Evolutionary conservation across 2,888 invertebrate species (phyloP).

Genomic region (Tipula confusa): DNA sequence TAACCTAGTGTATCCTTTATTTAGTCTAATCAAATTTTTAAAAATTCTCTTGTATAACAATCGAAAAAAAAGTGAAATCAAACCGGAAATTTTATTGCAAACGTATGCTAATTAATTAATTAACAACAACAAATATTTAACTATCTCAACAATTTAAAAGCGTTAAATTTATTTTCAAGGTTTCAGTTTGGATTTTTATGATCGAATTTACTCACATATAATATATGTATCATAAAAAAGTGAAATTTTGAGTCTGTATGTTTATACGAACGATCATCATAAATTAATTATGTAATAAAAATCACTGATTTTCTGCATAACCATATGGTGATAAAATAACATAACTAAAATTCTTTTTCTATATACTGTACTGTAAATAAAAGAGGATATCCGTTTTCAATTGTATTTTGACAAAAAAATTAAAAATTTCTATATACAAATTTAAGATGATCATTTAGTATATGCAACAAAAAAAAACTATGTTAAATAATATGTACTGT

Average conservation of each 20-base stretch:
- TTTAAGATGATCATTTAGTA: not conserved
- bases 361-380: not conserved
- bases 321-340: conserved; percentile 28
- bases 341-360: not conserved
- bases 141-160: not conserved
- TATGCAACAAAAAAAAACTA: not conserved
- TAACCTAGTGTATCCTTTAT: not conserved
- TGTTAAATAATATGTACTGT: not conserved
- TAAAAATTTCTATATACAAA: not conserved
- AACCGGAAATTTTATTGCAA: conserved; percentile 20
- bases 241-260: not conserved
- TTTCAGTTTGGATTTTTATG: not conserved
- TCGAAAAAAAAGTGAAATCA: not conserved
- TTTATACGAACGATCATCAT: not conserved
- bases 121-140: not conserved
- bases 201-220: not conserved
- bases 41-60: not conserved
- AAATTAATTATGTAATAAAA: conserved; percentile 25
- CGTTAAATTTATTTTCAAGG: not conserved
- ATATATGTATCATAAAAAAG: not conserved
- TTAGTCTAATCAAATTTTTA: not conserved
- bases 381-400: conserved; percentile 29
- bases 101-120: conserved; percentile 25
- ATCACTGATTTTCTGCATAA: conserved; percentile 20
- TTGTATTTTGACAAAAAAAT: conserved; percentile 28